Percentiles rank a stretch among this genome's conserved stretches.
Evolutionary conservation across 2,888 invertebrate genomes (phyloP).

Genomic region (Lasioglossum malachurum): DNA sequence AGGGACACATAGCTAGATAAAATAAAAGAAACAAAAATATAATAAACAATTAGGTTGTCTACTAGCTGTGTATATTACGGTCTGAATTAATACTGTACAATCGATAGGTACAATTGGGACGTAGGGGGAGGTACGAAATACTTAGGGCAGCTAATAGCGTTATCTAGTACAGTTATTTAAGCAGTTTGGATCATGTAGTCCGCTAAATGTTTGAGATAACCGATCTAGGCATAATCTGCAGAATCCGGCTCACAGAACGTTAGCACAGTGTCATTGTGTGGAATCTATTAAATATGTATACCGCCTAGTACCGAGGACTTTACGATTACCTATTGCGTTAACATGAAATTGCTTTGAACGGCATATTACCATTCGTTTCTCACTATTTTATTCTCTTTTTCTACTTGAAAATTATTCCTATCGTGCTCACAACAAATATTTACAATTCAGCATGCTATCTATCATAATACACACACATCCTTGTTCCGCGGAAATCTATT

Average conservation of each 20-base stretch:
- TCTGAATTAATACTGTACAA: not conserved
- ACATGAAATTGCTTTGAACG: not conserved
- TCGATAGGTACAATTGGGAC: not conserved
- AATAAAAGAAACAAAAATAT: not conserved
- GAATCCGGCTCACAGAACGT: not conserved
- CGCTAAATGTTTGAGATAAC: slow-evolving; percentile 8
- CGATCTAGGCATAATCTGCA: not conserved
- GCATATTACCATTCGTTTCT: not conserved
- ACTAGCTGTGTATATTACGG: not conserved
- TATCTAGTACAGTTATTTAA: slow-evolving; percentile 8
- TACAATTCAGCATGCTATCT: not conserved
- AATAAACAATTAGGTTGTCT: not conserved
- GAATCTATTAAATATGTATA: not conserved
- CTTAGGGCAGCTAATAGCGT: not conserved
- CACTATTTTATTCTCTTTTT: not conserved
- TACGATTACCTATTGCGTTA: not conserved
- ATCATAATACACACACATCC: not conserved
- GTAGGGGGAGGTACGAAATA: not conserved
- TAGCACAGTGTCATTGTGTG: not conserved
- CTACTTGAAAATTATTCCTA: not conserved
- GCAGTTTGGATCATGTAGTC: not conserved
- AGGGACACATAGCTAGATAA: too few species aligned
- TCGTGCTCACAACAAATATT: not conserved
- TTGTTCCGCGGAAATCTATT: not conserved
- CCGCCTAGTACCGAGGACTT: not conserved